These are phyloP conservation scores for Toxostoma redivivum DNA, from an alignment of 2,113 vertebrate species.

Conservation along the genomic window DNA sequence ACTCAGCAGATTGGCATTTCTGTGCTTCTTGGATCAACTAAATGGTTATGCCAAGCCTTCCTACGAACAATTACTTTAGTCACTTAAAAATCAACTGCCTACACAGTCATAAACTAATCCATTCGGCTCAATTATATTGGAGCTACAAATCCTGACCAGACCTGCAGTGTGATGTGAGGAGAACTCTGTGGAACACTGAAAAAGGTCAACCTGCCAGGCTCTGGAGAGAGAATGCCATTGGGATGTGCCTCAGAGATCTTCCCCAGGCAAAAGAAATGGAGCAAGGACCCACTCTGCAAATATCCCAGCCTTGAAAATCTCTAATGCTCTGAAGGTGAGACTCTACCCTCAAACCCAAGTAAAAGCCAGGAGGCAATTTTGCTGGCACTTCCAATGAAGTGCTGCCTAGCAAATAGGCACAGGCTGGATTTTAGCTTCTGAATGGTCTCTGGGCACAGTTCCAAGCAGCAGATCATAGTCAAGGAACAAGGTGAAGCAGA, in stretches of 20 bases:
- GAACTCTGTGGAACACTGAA: background rate
- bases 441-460: background rate
- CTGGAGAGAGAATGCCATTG: background rate
- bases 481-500: background rate
- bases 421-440: background rate
- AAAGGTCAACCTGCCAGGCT: background rate
- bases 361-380: background rate
- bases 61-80: background rate
- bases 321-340: background rate
- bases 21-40: background rate
- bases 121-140: background rate
- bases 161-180: background rate
- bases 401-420: background rate
- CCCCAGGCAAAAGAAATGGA: background rate
- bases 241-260: background rate
- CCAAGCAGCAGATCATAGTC: background rate
- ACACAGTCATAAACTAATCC: background rate
- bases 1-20: background rate
- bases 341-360: background rate
- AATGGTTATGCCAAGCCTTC: background rate
- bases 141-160: background rate
- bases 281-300: background rate
- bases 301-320: background rate
- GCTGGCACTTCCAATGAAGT: background rate
- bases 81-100: slow-evolving; percentile 1